Percentiles rank a stretch among this genome's conserved stretches.
Evolutionary conservation across 2,888 invertebrate genomes (phyloP).

Genomic region (Synanthedon tipuliformis): DNA sequence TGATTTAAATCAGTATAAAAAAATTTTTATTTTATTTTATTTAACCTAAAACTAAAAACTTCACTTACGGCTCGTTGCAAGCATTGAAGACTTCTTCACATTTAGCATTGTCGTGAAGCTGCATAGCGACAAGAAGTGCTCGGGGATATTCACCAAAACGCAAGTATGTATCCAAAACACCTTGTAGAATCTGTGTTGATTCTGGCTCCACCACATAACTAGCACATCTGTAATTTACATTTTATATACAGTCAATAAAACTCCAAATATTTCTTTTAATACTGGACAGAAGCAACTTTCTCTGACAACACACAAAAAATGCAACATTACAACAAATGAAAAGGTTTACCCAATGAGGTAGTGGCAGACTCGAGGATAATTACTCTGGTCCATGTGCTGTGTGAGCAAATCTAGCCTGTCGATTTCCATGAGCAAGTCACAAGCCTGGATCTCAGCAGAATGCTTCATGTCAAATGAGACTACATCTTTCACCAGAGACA

Average conservation of each 20-base stretch:
- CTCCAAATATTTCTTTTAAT: too few relatives aligned
- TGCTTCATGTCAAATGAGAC: constrained; percentile 96
- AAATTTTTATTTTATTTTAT: neutral
- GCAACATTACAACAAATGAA: neutral
- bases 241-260: too few relatives aligned
- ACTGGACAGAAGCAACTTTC: neutral
- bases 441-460: constrained; percentile 98
- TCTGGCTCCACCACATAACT: constrained; percentile 97
- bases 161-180: constrained; percentile 85
- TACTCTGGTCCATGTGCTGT: constrained; percentile 88
- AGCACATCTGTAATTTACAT: constrained; percentile 78
- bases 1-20: neutral
- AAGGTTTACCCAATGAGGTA: constrained; percentile 76
- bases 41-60: neutral
- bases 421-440: constrained; percentile 98
- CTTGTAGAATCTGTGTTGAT: constrained; percentile 83
- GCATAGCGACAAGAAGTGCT: constrained; percentile 91
- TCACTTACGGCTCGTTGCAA: constrained; percentile 84
- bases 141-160: constrained; percentile 91
- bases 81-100: constrained; percentile 86
- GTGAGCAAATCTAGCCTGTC: constrained; percentile 88
- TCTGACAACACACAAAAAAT: neutral
- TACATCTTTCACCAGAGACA: constrained; percentile 86
- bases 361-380: constrained; percentile 91
- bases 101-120: constrained; percentile 83